Evolutionary conservation across 2,113 vertebrate genomes (phyloP).

Genomic region (Pomatostomus ruficeps): DNA sequence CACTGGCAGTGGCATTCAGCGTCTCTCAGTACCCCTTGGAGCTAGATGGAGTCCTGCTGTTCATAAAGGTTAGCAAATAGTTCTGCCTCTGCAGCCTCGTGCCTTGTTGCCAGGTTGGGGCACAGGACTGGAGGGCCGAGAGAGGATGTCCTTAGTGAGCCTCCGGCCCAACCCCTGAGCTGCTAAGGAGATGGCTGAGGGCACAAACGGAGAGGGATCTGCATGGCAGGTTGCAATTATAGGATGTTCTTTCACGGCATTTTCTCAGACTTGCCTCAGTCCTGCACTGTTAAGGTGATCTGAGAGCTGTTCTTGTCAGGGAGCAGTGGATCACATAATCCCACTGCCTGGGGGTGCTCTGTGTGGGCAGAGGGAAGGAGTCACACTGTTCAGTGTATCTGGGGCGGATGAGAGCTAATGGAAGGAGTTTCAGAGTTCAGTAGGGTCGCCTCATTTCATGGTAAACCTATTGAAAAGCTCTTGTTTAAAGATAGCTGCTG

Average conservation of each 20-base stretch:
- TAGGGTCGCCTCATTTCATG: neutral
- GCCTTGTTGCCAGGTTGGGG: neutral
- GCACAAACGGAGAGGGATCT: neutral
- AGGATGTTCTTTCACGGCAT: neutral
- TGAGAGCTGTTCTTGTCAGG: neutral
- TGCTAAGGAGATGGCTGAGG: neutral
- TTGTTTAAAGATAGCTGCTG: neutral
- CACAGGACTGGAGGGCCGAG: neutral
- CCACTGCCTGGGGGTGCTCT: neutral
- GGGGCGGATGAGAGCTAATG: neutral
- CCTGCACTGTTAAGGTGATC: neutral
- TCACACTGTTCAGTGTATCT: neutral
- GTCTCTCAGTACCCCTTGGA: neutral
- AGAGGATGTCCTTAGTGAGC: neutral
- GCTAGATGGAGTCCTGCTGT: neutral
- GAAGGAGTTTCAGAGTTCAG: neutral
- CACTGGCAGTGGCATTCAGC: neutral
- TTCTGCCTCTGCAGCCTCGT: neutral
- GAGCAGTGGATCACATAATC: neutral
- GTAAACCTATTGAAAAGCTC: neutral
- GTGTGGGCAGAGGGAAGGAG: neutral
- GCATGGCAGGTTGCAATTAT: neutral
- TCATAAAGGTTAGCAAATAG: neutral
- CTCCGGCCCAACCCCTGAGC: neutral
- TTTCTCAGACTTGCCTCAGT: neutral